phyloP scores from a whole-genome alignment of 2,113 vertebrate species.

The Procavia capensis region DNA sequence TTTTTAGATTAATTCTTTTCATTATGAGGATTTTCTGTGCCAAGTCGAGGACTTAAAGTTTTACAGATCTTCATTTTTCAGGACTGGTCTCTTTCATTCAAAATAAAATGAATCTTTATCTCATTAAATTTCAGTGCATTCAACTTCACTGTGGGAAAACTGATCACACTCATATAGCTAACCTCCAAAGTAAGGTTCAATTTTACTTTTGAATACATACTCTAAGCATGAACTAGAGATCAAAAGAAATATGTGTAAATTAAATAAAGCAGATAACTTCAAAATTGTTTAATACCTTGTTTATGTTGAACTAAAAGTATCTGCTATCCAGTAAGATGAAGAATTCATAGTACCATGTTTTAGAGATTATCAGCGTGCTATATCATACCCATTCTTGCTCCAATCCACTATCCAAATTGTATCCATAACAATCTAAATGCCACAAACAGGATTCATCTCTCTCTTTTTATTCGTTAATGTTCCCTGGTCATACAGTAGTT shows the following conservation, averaged over 20 bases:
- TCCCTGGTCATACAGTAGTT: too few species aligned
- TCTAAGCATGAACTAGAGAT: conserved; percentile 35
- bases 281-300: conserved; percentile 29
- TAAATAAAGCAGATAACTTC: conserved; percentile 56
- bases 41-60: background rate
- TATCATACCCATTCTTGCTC: background rate
- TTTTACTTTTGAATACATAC: background rate
- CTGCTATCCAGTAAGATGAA: conserved; percentile 29
- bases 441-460: background rate
- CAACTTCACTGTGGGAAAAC: background rate
- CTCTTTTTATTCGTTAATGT: background rate
- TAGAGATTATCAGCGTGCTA: background rate
- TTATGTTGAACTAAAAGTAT: conserved; percentile 33
- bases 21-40: background rate
- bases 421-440: background rate
- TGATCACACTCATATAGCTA: background rate
- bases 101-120: background rate
- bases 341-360: background rate
- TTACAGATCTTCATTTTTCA: background rate
- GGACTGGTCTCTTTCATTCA: background rate
- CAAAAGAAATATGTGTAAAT: background rate
- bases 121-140: background rate
- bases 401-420: background rate
- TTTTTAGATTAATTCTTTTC: conserved; percentile 25
- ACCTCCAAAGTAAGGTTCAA: background rate